Conservation (phyloP, 2,113 vertebrate species). For the Phylloscopus trochilus region DNA sequence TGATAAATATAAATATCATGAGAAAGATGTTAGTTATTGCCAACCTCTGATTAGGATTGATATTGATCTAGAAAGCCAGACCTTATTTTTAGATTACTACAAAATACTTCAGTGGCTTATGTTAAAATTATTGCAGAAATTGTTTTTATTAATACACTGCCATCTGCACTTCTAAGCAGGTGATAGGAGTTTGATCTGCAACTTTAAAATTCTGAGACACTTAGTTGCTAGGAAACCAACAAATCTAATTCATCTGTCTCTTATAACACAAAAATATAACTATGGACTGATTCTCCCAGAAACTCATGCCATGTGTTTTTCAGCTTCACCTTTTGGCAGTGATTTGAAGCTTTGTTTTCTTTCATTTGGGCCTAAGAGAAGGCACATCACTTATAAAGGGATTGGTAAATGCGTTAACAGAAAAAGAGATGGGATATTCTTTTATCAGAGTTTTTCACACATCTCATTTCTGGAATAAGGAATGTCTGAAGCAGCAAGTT, state of each 20-base stretch:
- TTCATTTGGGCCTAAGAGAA: conserved; percentile 19
- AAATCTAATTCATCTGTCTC: conserved; percentile 58
- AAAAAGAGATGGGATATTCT: background rate
- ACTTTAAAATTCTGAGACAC: conserved; percentile 47
- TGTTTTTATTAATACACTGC: conserved; percentile 53
- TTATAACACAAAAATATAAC: conserved; percentile 61
- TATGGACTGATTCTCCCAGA: conserved; percentile 23
- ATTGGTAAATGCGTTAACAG: conserved; percentile 23
- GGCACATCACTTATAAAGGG: conserved; percentile 1
- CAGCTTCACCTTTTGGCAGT: background rate
- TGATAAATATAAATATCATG: background rate
- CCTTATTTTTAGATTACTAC: background rate
- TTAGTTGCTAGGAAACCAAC: conserved; percentile 72
- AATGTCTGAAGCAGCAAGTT: conserved; percentile 42
- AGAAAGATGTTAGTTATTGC: conserved; percentile 20
- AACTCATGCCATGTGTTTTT: background rate
- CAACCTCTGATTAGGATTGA: conserved; percentile 14
- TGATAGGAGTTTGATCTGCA: conserved; percentile 53
- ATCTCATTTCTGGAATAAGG: conserved; percentile 42
- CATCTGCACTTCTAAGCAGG: conserved; percentile 57
- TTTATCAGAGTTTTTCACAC: conserved; percentile 42
- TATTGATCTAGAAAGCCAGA: conserved; percentile 38
- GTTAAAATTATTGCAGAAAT: conserved; percentile 42
- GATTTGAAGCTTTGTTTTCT: conserved; percentile 51
- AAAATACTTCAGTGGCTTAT: conserved; percentile 1